phyloP scores from a whole-genome alignment of 2,113 vertebrate genomes.

The Apeltes quadracus region DNA sequence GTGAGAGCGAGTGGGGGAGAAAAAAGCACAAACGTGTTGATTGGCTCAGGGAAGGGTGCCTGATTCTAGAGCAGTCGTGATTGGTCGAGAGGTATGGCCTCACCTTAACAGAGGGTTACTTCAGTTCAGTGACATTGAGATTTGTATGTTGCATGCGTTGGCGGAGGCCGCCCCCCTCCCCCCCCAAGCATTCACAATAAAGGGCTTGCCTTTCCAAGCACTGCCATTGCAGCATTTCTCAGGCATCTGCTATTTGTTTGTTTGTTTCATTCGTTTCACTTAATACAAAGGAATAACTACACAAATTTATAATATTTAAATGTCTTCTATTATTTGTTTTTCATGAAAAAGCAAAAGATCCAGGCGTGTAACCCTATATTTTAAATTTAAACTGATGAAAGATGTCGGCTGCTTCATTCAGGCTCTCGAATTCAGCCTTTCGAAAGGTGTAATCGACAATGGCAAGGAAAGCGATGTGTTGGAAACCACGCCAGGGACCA shows the following conservation, averaged over 20 bases:
- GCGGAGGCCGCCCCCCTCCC: constrained; percentile 24
- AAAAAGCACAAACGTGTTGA: constrained; percentile 60
- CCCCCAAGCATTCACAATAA: constrained; percentile 17
- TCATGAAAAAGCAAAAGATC: not conserved
- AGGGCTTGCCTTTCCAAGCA: constrained; percentile 26
- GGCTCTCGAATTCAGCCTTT: constrained; percentile 19
- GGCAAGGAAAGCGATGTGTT: constrained; percentile 23
- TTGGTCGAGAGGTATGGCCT: constrained; percentile 78
- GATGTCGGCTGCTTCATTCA: not conserved
- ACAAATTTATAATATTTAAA: not conserved
- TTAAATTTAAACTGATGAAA: not conserved
- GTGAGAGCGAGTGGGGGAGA: not conserved
- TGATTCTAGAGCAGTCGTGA: constrained; percentile 72
- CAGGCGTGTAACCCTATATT: not conserved
- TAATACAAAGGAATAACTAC: too few species aligned
- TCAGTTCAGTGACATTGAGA: constrained; percentile 72
- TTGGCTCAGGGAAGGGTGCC: constrained; percentile 76
- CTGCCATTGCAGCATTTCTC: constrained; percentile 17
- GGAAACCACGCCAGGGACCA: constrained; percentile 7
- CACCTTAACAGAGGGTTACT: constrained; percentile 80
- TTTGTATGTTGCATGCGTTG: constrained; percentile 33
- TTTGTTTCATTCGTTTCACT: not conserved
- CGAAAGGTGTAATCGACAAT: constrained; percentile 23
- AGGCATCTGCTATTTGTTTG: too few species aligned
- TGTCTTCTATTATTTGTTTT: not conserved